Evolutionary conservation across 2,797 vertebrate species (phyloP).

Genomic region (Cyprinella venusta): DNA sequence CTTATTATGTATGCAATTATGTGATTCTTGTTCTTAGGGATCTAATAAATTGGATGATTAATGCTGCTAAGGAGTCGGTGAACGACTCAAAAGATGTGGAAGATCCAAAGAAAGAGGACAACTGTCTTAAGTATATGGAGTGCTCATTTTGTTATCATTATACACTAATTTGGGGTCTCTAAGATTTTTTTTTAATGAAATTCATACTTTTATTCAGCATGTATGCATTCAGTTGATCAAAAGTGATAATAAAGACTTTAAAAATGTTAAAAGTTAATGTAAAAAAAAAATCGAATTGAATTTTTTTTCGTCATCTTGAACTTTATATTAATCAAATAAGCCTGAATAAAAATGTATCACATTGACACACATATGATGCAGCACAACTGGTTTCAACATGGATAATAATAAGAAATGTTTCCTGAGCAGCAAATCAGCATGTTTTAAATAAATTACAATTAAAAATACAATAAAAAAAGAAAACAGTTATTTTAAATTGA

Average conservation of each 20-base stretch:
- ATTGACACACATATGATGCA: not conserved
- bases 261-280: no score
- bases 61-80: conserved; percentile 68
- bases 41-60: conserved; percentile 87
- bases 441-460: not conserved
- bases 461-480: not conserved
- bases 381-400: not conserved
- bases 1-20: not conserved
- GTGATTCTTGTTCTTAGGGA: conserved; percentile 76
- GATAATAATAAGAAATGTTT: not conserved
- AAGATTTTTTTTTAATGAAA: not conserved
- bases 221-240: not conserved
- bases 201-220: not conserved
- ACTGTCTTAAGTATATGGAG: conserved; percentile 71
- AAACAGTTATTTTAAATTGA: not conserved
- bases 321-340: not conserved
- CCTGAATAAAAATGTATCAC: not conserved
- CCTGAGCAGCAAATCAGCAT: not conserved
- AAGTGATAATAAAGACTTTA: not conserved
- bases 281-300: no score
- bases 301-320: no score
- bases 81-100: conserved; percentile 39
- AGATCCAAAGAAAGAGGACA: conserved; percentile 63
- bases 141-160: not conserved
- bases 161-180: not conserved